A percentile compares a stretch with the other conserved stretches of the same genome.
Conservation (phyloP, 2,113 vertebrate genomes). For the Puma concolor region DNA sequence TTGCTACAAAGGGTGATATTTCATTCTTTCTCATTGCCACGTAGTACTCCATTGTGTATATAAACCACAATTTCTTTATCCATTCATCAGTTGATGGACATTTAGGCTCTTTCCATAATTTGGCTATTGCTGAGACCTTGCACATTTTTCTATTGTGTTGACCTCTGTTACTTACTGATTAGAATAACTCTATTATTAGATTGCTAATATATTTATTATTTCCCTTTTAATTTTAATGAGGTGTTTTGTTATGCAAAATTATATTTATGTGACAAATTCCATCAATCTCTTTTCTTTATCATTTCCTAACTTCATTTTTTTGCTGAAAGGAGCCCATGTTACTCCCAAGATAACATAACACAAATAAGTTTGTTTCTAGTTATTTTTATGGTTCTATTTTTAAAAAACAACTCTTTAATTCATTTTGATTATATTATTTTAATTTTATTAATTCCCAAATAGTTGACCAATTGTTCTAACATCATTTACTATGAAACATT, state of each 20-base stretch:
- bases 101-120: no score
- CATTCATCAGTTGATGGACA: no score
- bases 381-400: background rate
- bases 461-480: background rate
- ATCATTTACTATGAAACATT: background rate
- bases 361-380: background rate
- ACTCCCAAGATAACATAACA: background rate
- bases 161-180: background rate
- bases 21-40: no score
- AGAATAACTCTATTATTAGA: background rate
- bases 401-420: background rate
- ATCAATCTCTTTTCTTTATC: background rate
- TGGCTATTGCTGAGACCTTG: background rate
- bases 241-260: background rate
- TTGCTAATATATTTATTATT: background rate
- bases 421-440: background rate
- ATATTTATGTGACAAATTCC: background rate
- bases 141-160: background rate
- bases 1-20: no score
- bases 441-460: background rate
- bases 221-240: slow-evolving; percentile 23
- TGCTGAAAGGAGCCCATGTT: background rate
- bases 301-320: background rate
- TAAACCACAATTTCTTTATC: no score
- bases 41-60: no score